phyloP scores from a whole-genome alignment of 2,113 vertebrate genomes.

The Cebus imitator region DNA sequence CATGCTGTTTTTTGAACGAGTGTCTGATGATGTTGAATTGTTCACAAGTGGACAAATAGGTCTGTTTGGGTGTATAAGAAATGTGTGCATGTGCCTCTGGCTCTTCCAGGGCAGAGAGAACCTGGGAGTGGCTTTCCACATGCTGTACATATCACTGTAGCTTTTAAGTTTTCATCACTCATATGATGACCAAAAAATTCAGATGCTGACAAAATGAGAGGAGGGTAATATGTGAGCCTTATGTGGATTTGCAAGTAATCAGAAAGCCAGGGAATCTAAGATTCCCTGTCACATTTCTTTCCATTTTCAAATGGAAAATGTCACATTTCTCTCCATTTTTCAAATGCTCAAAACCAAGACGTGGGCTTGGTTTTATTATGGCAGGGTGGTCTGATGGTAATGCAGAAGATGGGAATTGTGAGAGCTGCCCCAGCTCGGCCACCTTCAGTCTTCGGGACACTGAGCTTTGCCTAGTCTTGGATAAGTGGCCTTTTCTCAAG shows the following conservation, averaged over 20 bases:
- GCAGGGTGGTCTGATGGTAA: constrained; percentile 33
- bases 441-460: not conserved
- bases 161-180: constrained; percentile 71
- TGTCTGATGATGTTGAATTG: constrained; percentile 34
- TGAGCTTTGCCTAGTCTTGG: constrained; percentile 10
- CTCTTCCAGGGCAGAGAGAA: not conserved
- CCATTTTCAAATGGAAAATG: constrained; percentile 47
- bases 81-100: not conserved
- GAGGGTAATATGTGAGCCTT: constrained; percentile 49
- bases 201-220: constrained; percentile 60
- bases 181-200: constrained; percentile 63
- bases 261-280: constrained; percentile 56
- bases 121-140: constrained; percentile 70
- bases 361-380: constrained; percentile 44
- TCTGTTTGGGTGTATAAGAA: constrained; percentile 45
- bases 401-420: not conserved
- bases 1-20: constrained; percentile 40
- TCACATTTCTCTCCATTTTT: constrained; percentile 61
- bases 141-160: constrained; percentile 57
- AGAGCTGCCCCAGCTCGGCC: not conserved
- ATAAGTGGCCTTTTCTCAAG: not conserved
- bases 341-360: constrained; percentile 40
- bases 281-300: constrained; percentile 67
- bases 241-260: constrained; percentile 65
- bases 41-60: not conserved